A percentile compares a stretch with the other conserved stretches of the same genome.
Conservation (phyloP, 2,888 invertebrate genomes). For the Rhyacophila evoluta region DNA sequence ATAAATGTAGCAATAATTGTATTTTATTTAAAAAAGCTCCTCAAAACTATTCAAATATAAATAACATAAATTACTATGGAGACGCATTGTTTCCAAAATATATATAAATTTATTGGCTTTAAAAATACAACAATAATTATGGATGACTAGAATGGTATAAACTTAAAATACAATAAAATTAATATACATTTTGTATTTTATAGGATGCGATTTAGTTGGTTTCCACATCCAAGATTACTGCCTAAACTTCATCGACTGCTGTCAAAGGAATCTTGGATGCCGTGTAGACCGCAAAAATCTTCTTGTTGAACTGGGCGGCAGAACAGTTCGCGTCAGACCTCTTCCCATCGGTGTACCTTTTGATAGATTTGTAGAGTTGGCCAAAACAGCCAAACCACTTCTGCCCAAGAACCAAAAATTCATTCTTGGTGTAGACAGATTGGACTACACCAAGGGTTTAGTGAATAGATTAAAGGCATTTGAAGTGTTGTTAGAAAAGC, state of each 20-base stretch:
- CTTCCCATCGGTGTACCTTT: constrained; percentile 92
- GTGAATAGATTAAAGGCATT: constrained; percentile 87
- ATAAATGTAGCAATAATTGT: too few species aligned
- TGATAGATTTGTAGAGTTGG: constrained; percentile 85
- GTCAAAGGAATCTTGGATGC: constrained; percentile 87
- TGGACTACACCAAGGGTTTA: constrained; percentile 92
- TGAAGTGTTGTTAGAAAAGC: constrained; percentile 82
- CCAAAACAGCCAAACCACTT: constrained; percentile 77
- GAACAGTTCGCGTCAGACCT: constrained; percentile 85
- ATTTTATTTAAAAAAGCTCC: too few species aligned
- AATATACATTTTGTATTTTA: constrained; percentile 41
- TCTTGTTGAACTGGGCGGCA: constrained; percentile 87
- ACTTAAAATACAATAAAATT: too few species aligned
- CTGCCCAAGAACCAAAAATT: constrained; percentile 83
- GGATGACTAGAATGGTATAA: too few species aligned
- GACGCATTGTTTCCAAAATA: too few species aligned
- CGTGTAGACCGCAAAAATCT: constrained; percentile 90
- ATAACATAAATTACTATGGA: too few species aligned
- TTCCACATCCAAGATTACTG: constrained; percentile 94
- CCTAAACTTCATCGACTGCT: constrained; percentile 91
- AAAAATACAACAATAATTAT: too few species aligned
- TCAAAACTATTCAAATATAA: too few species aligned
- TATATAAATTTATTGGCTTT: too few species aligned
- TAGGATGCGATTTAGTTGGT: constrained; percentile 92
- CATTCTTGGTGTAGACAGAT: constrained; percentile 87